Percentiles rank a stretch among this genome's conserved stretches.
Evolutionary conservation across 2,888 invertebrate genomes (phyloP).

Genomic region (Conomelus anceps): DNA sequence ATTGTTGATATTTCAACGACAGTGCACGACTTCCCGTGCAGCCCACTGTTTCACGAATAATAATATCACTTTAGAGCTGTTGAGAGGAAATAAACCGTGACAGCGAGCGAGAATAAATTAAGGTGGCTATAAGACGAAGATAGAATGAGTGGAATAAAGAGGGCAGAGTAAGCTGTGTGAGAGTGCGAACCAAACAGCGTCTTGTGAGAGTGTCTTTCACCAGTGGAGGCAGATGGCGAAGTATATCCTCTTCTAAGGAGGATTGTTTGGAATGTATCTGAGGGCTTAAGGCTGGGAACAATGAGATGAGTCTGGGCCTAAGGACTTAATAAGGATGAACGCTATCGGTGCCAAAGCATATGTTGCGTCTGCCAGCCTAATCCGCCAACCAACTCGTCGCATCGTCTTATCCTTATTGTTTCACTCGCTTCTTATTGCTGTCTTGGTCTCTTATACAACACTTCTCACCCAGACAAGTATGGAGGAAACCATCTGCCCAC

Average conservation of each 20-base stretch:
- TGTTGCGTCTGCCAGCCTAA: constrained; percentile 3
- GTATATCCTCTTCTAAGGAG: neutral
- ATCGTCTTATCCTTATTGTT: neutral
- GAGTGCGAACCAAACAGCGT: neutral
- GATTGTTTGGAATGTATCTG: neutral
- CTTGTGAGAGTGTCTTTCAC: neutral
- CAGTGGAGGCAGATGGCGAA: neutral
- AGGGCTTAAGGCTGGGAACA: constrained; percentile 7
- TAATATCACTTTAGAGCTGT: neutral
- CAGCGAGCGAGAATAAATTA: neutral
- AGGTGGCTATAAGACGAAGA: neutral
- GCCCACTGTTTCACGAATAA: neutral
- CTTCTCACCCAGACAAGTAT: neutral
- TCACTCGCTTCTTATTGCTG: neutral
- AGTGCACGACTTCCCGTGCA: too few species aligned
- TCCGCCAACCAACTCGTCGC: neutral
- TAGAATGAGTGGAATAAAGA: neutral
- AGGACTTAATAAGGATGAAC: constrained; percentile 11
- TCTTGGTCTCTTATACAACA: neutral
- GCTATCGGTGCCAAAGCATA: constrained; percentile 8
- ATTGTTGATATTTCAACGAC: too few species aligned
- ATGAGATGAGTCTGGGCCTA: constrained; percentile 6
- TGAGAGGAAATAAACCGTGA: neutral
- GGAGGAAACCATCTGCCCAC: neutral
- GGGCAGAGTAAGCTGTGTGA: neutral